Conservation (phyloP, 2,888 invertebrate species). For the Cryptus armator region DNA sequence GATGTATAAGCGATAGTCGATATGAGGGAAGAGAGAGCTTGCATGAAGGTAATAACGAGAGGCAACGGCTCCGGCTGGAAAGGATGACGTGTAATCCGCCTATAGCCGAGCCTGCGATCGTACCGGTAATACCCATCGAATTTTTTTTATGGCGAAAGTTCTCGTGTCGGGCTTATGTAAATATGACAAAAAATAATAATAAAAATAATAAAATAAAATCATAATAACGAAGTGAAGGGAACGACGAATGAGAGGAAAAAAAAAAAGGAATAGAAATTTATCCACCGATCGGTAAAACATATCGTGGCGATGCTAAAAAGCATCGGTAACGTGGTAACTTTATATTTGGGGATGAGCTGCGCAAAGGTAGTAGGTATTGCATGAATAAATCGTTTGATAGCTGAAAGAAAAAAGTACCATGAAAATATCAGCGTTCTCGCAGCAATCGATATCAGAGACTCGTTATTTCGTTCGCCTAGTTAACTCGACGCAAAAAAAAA, state of each 20-base stretch:
- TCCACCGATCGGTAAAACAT: neutral
- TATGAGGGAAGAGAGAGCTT: neutral
- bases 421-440: slow-evolving; percentile 8
- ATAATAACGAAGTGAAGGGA: neutral
- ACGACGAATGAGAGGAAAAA: neutral
- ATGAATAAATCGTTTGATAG: neutral
- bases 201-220: neutral
- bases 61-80: neutral
- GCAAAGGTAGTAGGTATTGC: too few relatives aligned
- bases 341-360: neutral
- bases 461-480: slow-evolving; percentile 42
- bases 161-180: neutral
- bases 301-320: neutral
- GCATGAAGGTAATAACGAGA: slow-evolving; percentile 14
- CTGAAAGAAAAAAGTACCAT: slow-evolving; percentile 12
- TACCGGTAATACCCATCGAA: neutral
- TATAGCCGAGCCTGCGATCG: neutral
- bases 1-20: neutral
- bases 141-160: slow-evolving; percentile 11
- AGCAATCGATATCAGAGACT: slow-evolving; percentile 19
- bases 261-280: neutral
- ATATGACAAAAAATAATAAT: neutral
- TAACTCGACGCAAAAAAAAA: neutral
- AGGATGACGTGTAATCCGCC: neutral
- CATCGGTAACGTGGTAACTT: neutral